Evolutionary conservation across 1,140 invertebrate genomes (phyloP).

Genomic region (Trachymyrmex cornetzi): DNA sequence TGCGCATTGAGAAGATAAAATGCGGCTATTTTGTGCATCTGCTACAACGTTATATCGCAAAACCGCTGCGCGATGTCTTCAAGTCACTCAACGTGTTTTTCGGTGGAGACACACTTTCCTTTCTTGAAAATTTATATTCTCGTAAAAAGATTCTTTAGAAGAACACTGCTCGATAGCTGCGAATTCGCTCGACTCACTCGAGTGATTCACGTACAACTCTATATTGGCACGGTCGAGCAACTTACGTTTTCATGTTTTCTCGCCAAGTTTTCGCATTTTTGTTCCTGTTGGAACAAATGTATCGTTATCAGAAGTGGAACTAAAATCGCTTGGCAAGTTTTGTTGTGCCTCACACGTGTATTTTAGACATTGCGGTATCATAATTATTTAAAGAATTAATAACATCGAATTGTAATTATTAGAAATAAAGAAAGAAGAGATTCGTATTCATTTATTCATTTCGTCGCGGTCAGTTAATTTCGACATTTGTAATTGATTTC

Average conservation of each 20-base stretch:
- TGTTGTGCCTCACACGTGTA: background rate
- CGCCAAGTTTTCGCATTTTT: constrained; percentile 43
- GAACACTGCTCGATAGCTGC: background rate
- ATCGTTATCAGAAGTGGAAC: background rate
- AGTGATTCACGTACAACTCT: background rate
- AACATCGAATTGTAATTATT: background rate
- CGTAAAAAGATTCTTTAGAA: background rate
- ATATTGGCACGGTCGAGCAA: constrained; percentile 14
- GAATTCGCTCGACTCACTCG: constrained; percentile 16
- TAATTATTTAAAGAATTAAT: background rate
- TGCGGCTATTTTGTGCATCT: constrained; percentile 30
- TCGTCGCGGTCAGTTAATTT: background rate
- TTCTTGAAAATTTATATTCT: constrained; percentile 45
- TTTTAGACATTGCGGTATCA: background rate
- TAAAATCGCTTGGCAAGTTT: background rate
- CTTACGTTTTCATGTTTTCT: constrained; percentile 26
- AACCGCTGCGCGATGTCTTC: background rate
- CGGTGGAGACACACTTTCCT: background rate
- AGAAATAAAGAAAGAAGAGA: background rate
- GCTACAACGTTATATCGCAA: background rate
- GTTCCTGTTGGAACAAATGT: background rate
- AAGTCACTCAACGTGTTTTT: constrained; percentile 23
- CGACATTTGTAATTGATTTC: background rate
- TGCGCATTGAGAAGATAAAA: constrained; percentile 22
- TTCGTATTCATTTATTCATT: background rate